Evolutionary conservation across 1,140 invertebrate genomes (phyloP).

Genomic region (Drosophila burlai): DNA sequence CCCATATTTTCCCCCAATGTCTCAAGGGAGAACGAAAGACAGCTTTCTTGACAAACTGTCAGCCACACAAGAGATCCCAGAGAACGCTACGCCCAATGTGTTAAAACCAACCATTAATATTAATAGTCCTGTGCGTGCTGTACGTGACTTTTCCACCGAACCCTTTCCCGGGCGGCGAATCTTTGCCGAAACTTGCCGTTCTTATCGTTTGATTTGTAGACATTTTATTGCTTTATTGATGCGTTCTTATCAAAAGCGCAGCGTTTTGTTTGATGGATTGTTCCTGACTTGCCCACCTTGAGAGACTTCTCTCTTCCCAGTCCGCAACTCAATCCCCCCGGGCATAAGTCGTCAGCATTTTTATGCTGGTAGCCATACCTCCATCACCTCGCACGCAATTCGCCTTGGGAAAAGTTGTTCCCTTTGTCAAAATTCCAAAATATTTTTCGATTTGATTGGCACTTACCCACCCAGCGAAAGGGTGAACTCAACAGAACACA

Average conservation of each 20-base stretch:
- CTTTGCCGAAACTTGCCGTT: conserved; percentile 60
- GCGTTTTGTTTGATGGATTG: conserved; percentile 81
- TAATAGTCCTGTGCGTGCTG: conserved; percentile 80
- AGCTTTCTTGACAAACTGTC: conserved; percentile 57
- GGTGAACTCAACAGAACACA: conserved; percentile 46
- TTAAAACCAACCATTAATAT: conserved; percentile 84
- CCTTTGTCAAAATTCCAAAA: conserved; percentile 71
- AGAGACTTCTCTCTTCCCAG: conserved; percentile 17
- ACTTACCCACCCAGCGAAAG: conserved; percentile 54
- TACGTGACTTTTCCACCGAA: conserved; percentile 82
- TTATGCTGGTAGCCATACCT: conserved; percentile 73
- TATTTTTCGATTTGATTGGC: conserved; percentile 72
- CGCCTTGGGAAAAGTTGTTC: conserved; percentile 75
- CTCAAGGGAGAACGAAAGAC: conserved; percentile 22
- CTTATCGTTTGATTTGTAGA: conserved; percentile 83
- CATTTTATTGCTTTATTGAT: conserved; percentile 85
- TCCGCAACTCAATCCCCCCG: conserved; percentile 12
- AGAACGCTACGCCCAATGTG: conserved; percentile 76
- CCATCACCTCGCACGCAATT: conserved; percentile 66
- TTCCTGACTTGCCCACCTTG: conserved; percentile 54
- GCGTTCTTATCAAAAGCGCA: conserved; percentile 79
- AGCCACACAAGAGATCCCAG: conserved; percentile 27
- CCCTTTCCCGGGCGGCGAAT: conserved; percentile 58
- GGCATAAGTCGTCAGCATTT: conserved; percentile 69
- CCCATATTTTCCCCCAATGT: conserved; percentile 1